Evolutionary conservation across 2,113 vertebrate genomes (phyloP).

Genomic region (Gorsachius goisagi): DNA sequence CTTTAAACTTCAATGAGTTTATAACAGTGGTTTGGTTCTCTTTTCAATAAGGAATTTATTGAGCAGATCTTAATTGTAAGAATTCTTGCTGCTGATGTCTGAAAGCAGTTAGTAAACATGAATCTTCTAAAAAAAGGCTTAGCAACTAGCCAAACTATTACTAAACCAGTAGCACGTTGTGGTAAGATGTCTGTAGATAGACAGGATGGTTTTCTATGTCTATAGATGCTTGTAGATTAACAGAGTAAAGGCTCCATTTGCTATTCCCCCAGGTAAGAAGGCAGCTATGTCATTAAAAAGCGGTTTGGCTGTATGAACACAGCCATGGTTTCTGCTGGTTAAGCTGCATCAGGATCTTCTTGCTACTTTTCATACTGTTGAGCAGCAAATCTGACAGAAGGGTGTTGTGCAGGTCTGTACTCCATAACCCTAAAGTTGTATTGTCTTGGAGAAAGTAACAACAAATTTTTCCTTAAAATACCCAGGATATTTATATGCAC

Average conservation of each 20-base stretch:
- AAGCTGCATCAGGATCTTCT: neutral
- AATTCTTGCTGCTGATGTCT: neutral
- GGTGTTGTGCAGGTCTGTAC: neutral
- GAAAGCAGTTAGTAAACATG: neutral
- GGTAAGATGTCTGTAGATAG: neutral
- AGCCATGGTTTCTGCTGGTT: neutral
- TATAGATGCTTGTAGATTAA: neutral
- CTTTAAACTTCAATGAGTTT: neutral
- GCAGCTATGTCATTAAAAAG: neutral
- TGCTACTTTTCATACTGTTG: accelerated
- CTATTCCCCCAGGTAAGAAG: neutral
- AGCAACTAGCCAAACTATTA: neutral
- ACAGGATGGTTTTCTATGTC: neutral
- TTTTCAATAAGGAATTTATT: neutral
- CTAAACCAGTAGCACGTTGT: accelerated
- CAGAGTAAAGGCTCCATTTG: neutral
- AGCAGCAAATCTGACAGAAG: neutral
- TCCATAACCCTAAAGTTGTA: neutral
- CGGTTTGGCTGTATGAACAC: neutral
- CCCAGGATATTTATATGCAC: neutral
- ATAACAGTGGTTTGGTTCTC: neutral
- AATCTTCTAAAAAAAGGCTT: neutral
- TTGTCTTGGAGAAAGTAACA: neutral
- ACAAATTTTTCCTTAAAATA: neutral
- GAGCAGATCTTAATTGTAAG: neutral